Evolutionary conservation across 2,113 vertebrate genomes (phyloP).

Genomic region (Hippocampus zosterae): DNA sequence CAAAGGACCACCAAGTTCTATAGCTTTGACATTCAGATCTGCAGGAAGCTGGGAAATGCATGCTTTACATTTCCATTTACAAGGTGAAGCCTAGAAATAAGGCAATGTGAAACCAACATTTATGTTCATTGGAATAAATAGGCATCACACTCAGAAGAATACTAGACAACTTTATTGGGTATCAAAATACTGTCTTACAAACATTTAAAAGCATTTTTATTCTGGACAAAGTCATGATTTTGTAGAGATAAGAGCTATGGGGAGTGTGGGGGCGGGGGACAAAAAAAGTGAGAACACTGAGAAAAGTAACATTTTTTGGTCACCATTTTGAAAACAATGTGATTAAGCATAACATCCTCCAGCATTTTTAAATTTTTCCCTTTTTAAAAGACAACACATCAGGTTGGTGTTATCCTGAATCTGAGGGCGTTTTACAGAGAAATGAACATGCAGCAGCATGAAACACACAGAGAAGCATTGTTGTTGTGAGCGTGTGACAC

Average conservation of each 20-base stretch:
- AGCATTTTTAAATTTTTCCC: constrained; percentile 38
- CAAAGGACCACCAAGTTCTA: no score
- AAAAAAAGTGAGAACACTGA: constrained; percentile 25
- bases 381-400: constrained; percentile 34
- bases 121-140: background rate
- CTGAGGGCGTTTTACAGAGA: constrained; percentile 7
- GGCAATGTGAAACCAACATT: background rate
- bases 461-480: constrained; percentile 18
- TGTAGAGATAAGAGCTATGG: constrained; percentile 58
- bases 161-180: constrained; percentile 76
- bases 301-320: constrained; percentile 43
- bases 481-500: constrained; percentile 9
- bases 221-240: constrained; percentile 56
- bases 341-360: constrained; percentile 27
- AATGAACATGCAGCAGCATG: constrained; percentile 18
- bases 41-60: background rate
- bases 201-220: constrained; percentile 55
- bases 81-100: background rate
- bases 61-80: background rate
- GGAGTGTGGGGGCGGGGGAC: constrained; percentile 14
- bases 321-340: constrained; percentile 17
- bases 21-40: no score
- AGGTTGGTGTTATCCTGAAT: constrained; percentile 2
- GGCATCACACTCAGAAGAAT: constrained; percentile 64
- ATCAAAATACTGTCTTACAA: constrained; percentile 79